Evolutionary conservation across 2,797 vertebrate species (phyloP).

Genomic region (Choloepus didactylus): DNA sequence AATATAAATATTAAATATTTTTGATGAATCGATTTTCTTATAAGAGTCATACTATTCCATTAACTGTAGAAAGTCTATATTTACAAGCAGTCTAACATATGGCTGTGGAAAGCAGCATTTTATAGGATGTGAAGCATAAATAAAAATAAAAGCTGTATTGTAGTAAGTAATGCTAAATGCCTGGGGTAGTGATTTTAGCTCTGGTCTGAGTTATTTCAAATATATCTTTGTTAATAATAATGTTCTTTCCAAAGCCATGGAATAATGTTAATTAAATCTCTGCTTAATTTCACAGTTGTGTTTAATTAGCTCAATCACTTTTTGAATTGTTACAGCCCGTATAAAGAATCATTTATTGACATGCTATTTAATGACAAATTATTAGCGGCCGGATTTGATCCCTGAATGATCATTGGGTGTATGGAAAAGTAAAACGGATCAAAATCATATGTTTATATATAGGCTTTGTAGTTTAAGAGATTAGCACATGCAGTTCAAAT

Average conservation of each 20-base stretch:
- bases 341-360: constrained; percentile 75
- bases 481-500: constrained; percentile 18
- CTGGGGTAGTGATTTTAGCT: constrained; percentile 62
- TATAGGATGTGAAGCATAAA: neutral
- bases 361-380: constrained; percentile 67
- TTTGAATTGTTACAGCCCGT: constrained; percentile 68
- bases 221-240: constrained; percentile 65
- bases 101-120: constrained; percentile 52
- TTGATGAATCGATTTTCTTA: neutral
- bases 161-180: constrained; percentile 35
- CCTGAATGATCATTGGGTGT: constrained; percentile 49
- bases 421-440: constrained; percentile 57
- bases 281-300: constrained; percentile 76
- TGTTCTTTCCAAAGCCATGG: constrained; percentile 61
- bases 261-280: constrained; percentile 77
- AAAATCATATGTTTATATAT: constrained; percentile 56
- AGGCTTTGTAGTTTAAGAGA: neutral
- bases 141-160: neutral
- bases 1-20: neutral
- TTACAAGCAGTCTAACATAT: neutral
- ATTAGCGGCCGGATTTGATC: constrained; percentile 71
- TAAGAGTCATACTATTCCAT: neutral
- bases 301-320: constrained; percentile 80
- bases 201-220: constrained; percentile 40
- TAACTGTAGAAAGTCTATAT: neutral